phyloP scores from a whole-genome alignment of 2,113 vertebrate species.

The Thalassarche chlororhynchos region DNA sequence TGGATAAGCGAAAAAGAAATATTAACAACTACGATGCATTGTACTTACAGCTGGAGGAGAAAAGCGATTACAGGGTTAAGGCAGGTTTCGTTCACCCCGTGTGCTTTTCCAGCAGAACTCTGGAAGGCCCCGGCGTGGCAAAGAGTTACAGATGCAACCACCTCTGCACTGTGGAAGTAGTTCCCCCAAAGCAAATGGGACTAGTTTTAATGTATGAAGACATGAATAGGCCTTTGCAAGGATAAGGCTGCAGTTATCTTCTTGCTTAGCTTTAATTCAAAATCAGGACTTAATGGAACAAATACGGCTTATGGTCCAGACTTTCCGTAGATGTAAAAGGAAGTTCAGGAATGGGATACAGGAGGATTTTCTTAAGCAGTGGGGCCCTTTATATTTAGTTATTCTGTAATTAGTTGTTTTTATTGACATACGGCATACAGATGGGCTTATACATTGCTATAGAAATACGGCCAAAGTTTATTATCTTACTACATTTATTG shows the following conservation, averaged over 20 bases:
- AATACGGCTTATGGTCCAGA: not conserved
- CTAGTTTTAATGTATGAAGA: not conserved
- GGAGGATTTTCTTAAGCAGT: slow-evolving; percentile 27
- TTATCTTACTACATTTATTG: not conserved
- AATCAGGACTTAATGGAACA: not conserved
- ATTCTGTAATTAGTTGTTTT: slow-evolving; percentile 59
- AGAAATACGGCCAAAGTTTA: not conserved
- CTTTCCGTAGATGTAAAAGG: not conserved
- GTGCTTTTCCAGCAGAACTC: not conserved
- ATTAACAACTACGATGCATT: not conserved
- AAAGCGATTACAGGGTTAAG: not conserved
- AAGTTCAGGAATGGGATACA: slow-evolving; percentile 6
- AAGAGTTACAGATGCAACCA: not conserved
- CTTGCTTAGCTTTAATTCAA: not conserved
- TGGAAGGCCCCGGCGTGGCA: not conserved
- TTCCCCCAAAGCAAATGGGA: not conserved
- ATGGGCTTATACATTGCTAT: not conserved
- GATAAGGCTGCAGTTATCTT: not conserved
- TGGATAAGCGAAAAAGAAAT: not conserved
- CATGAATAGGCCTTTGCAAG: not conserved
- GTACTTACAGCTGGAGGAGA: not conserved
- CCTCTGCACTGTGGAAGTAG: not conserved
- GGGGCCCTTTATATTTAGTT: slow-evolving; percentile 31
- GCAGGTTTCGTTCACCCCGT: not conserved
- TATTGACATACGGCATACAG: slow-evolving; percentile 62